A percentile compares a stretch with the other conserved stretches of the same genome.
phyloP scores from a whole-genome alignment of 2,888 invertebrate genomes.

The Nephrotoma guestfalica region DNA sequence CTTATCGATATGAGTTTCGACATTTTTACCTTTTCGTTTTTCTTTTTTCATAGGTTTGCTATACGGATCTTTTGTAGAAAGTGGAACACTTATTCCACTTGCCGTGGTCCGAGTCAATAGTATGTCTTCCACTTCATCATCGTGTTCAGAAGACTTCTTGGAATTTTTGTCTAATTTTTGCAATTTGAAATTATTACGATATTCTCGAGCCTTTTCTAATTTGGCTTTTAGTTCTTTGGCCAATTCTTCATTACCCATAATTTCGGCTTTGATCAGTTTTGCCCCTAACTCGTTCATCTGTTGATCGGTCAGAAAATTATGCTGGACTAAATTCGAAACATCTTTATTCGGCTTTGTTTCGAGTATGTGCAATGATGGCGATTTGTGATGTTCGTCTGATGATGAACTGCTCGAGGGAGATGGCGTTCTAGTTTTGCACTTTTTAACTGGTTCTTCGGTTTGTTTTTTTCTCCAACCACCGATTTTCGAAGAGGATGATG shows the following conservation, averaged over 20 bases:
- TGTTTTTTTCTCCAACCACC: slow-evolving; percentile 17
- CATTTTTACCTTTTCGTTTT: slow-evolving; percentile 30
- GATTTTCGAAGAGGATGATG: slow-evolving; percentile 5
- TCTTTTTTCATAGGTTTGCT: slow-evolving; percentile 6
- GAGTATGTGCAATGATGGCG: neutral
- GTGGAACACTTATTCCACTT: slow-evolving; percentile 53
- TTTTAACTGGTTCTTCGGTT: neutral
- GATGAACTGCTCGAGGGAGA: neutral
- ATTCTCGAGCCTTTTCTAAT: slow-evolving; percentile 52
- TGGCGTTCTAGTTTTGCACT: neutral
- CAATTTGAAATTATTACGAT: slow-evolving; percentile 18
- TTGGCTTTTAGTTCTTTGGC: slow-evolving; percentile 57
- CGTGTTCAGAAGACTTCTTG: slow-evolving; percentile 12
- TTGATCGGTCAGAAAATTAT: slow-evolving; percentile 47
- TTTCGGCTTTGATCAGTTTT: slow-evolving; percentile 84
- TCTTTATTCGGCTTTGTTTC: neutral
- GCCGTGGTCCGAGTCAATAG: slow-evolving; percentile 53
- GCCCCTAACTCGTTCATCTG: slow-evolving; percentile 86
- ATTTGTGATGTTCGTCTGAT: neutral
- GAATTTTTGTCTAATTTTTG: slow-evolving; percentile 9
- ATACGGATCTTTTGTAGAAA: slow-evolving; percentile 30
- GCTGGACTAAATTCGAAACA: slow-evolving; percentile 1
- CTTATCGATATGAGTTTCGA: slow-evolving; percentile 57
- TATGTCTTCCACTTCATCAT: slow-evolving; percentile 37
- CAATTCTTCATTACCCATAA: slow-evolving; percentile 65